Conservation (phyloP, 1,140 invertebrate genomes). For the Drosophila willistoni region DNA sequence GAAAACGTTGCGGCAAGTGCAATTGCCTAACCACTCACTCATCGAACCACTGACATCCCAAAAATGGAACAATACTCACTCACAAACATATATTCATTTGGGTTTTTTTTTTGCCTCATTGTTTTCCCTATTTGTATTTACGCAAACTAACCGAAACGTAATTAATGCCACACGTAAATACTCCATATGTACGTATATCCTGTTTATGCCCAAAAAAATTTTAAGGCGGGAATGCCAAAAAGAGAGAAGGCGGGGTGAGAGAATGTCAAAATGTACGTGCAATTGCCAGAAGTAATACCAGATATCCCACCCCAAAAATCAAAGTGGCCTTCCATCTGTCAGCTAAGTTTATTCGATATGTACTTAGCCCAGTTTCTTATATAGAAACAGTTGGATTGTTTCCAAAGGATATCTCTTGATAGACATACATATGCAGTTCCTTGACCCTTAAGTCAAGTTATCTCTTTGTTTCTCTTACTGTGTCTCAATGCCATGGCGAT, state of each 20-base stretch:
- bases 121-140: slow-evolving; percentile 4
- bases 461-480: too few relatives aligned
- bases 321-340: background rate
- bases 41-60: slow-evolving; percentile 22
- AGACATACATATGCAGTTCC: too few relatives aligned
- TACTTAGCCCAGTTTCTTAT: background rate
- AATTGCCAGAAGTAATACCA: background rate
- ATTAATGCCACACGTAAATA: slow-evolving; percentile 16
- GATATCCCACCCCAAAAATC: background rate
- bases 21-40: slow-evolving; percentile 23
- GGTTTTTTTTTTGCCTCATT: background rate
- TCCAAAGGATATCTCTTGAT: too few relatives aligned
- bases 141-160: slow-evolving; percentile 16
- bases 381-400: background rate
- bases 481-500: too few relatives aligned
- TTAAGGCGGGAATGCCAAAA: background rate
- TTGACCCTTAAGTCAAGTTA: too few relatives aligned
- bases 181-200: background rate
- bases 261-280: background rate
- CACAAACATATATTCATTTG: background rate
- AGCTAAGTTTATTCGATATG: background rate
- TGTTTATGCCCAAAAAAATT: background rate
- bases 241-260: background rate
- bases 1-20: slow-evolving; percentile 59
- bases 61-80: slow-evolving; percentile 28